Percentiles rank a stretch among this genome's conserved stretches.
Conservation (phyloP, 2,113 vertebrate species). For the Megaptera novaeangliae region DNA sequence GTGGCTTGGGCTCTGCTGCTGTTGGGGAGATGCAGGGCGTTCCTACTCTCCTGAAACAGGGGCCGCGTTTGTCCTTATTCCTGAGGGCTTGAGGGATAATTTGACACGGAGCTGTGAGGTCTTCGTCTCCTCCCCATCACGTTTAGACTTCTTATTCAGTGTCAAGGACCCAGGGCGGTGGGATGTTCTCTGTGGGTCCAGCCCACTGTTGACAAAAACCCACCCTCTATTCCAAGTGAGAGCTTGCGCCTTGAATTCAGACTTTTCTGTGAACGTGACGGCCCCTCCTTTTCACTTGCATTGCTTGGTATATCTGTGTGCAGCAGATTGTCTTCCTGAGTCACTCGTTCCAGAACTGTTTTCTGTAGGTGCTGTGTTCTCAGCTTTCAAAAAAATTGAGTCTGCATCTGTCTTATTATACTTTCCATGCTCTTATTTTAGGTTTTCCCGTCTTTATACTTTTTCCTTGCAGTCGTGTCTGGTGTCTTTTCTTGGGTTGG, state of each 20-base stretch:
- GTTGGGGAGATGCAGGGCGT: accelerated
- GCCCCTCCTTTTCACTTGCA: neutral
- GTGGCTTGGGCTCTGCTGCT: accelerated
- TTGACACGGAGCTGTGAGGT: no score
- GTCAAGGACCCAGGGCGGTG: neutral
- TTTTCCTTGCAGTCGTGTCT: accelerated
- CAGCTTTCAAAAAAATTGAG: neutral
- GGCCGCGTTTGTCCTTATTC: neutral
- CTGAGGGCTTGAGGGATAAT: neutral
- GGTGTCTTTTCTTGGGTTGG: neutral
- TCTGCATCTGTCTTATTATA: neutral
- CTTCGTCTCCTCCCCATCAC: neutral
- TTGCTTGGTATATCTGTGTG: neutral
- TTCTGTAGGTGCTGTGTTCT: neutral
- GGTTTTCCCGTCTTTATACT: neutral
- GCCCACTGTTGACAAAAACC: no score
- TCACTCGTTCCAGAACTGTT: neutral
- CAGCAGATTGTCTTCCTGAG: neutral
- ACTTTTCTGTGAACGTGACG: neutral
- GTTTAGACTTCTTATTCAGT: neutral
- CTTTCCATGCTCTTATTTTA: accelerated
- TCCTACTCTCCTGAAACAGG: no score
- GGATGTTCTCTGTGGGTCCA: neutral
- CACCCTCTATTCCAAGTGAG: neutral
- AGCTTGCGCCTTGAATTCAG: no score